Evolutionary conservation across 2,797 vertebrate genomes (phyloP), one percentile per base, ranked within the genome.

Genomic region (Pipistrellus pygmaeus): DNA sequence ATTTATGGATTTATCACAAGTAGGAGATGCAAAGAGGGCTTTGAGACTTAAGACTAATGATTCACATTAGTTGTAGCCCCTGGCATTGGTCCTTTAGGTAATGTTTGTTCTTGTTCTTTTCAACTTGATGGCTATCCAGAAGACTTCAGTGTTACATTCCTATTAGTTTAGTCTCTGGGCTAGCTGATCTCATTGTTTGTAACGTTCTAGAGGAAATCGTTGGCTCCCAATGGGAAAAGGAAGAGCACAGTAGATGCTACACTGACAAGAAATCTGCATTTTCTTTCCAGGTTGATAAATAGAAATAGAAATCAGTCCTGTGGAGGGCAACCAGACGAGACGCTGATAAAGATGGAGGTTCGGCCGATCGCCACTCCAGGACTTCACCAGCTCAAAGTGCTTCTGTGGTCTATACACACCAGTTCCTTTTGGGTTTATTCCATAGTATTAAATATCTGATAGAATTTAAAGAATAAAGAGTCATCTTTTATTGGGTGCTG

Each of bases 71-170:
- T 3, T 51, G 25, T 76, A 8, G 32, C n/a, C 46, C 15, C 15
- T 12, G 12, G 57, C 13, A 0, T 51, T 55, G 18, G 21, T 12
- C 55, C 27, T 77, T 48, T 41, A 55, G 41, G 15, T 48, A 15
- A 55, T 30, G 77, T 92, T 85, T 88, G 9, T 90, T 85, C 32
- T 93, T 77, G 18, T 81, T 91, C 21, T 82, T 94, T 94, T n/a
- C 60, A 83, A 78, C 30, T 41, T 89, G 51, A 64, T 27, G 25
- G 27, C 62, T 87, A 21, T 41, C 66, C 18, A 32, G 57, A 57
- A 18, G 18, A 81, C 14, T 8, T 76, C 3, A 15, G n/a, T 73
- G 8, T 41, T 86, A 48, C 57, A 91, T 83, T 87, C 20, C 17
- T 84, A 73, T 93, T 77, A 48, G 41, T 55, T 76, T 93, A 80